Evolutionary conservation across 2,888 invertebrate genomes (phyloP), one percentile per base, ranked within the genome.

Genomic region (Agriopis leucophaearia): DNA sequence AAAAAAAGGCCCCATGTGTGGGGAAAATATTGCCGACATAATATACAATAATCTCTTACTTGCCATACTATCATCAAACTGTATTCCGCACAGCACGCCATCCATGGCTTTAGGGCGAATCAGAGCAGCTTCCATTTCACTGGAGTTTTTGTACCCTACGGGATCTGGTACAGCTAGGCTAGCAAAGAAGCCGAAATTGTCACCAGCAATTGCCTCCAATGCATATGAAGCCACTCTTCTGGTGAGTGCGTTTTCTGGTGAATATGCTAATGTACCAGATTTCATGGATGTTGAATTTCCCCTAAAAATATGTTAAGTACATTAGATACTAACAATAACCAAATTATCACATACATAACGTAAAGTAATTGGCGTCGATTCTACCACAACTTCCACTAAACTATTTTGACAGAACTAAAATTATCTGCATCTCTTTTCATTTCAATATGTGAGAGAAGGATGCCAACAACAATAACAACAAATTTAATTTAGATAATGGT

Each of bases 31-130:
- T 9, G 8, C 16, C 16, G 15, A 45, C 15, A 45, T 52, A 38
- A 15, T 51, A 51, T 2, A 38, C 15, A 44, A n/a, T 13, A 55
- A 16, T 12, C 13, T 89, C 92, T 89, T 77, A 94, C 94, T 88
- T 66, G 87, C 83, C 90, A 94, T 92, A 15, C 66, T 80, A 69
- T 94, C 91, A 78, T 91, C 91, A 86, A 85, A 94, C 74, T 93
- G 88, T 61, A 94, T 89, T 66, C 91, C 94, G 80, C 88, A 88
- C 65, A 94, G 86, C 65, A 89, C 87, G 64, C 84, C 81, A 72
- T 88, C 88, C 93, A 92, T 93, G 45, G 83, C 89, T 83, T 90
- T 86, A n/a, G 90, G 92, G 74, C 88, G 85, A n/a, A 84, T 89
- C 6, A 94, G 84, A 50, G 90, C 90, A 60, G 71, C 71, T 65